phyloP scores from a whole-genome alignment of 2,888 invertebrate species.

The Drosophila eohydei region DNA sequence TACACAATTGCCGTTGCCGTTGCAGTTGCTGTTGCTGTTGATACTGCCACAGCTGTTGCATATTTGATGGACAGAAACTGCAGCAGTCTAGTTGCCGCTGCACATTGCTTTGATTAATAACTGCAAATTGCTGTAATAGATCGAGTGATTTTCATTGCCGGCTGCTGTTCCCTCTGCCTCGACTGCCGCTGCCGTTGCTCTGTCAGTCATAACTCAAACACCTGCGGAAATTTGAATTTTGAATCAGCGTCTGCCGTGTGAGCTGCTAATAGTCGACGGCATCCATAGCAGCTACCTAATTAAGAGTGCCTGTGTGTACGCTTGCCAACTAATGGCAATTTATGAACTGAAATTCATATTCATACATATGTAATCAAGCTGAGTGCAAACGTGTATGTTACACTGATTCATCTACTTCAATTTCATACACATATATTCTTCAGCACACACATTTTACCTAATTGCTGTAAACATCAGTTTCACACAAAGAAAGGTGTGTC shows the following conservation, averaged over 20 bases:
- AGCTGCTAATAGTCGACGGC: conserved; percentile 7
- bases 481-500: neutral
- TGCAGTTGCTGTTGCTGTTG: conserved; percentile 26
- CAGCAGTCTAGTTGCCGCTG: conserved; percentile 28
- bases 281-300: conserved; percentile 18
- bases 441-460: neutral
- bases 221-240: conserved; percentile 53
- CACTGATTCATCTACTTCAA: neutral
- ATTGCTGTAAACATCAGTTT: neutral
- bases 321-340: conserved; percentile 7
- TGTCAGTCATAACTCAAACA: conserved; percentile 47
- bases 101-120: conserved; percentile 73
- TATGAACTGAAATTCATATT: conserved; percentile 17
- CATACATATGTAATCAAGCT: conserved; percentile 3
- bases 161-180: neutral
- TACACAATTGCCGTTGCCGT: conserved; percentile 33
- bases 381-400: neutral
- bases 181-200: neutral
- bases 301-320: neutral
- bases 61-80: conserved; percentile 54
- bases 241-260: conserved; percentile 28
- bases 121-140: conserved; percentile 76
- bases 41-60: conserved; percentile 43
- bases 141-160: conserved; percentile 64
- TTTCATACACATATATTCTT: neutral